phyloP scores from a whole-genome alignment of 2,113 vertebrate species.

The Catharus fuscescens region DNA sequence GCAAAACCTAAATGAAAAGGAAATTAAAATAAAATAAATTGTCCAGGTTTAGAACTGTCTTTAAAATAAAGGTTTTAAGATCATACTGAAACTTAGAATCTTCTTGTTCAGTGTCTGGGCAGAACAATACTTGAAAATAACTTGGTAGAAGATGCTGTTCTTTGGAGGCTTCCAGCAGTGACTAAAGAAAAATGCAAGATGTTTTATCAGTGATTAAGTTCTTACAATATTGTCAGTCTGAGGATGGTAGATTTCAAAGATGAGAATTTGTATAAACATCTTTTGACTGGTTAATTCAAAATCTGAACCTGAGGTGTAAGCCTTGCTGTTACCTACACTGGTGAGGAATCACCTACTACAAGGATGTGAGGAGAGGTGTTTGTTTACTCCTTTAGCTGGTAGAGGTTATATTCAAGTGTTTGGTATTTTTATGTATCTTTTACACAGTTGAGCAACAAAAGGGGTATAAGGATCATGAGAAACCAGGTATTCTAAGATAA shows the following conservation, averaged over 20 bases:
- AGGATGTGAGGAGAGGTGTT: not conserved
- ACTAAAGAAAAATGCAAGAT: not conserved
- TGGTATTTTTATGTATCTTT: not conserved
- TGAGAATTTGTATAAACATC: not conserved
- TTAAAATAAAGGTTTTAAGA: not conserved
- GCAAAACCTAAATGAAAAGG: rapidly evolving
- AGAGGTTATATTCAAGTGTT: not conserved
- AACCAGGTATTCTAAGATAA: not conserved
- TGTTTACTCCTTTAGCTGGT: not conserved
- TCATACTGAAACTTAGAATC: not conserved
- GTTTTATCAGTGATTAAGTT: not conserved
- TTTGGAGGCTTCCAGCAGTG: not conserved
- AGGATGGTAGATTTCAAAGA: not conserved
- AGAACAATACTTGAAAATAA: not conserved
- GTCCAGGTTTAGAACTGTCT: not conserved
- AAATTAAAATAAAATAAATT: not conserved
- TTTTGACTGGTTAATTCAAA: not conserved
- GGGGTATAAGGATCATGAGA: not conserved
- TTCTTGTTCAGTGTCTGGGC: not conserved
- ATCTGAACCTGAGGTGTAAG: not conserved
- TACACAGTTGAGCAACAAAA: constrained; percentile 29
- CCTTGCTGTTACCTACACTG: not conserved
- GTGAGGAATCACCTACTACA: not conserved
- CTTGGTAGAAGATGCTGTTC: not conserved
- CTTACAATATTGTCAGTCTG: not conserved